Conservation (phyloP, 2,797 vertebrate genomes). For the Centroberyx gerrardi region DNA sequence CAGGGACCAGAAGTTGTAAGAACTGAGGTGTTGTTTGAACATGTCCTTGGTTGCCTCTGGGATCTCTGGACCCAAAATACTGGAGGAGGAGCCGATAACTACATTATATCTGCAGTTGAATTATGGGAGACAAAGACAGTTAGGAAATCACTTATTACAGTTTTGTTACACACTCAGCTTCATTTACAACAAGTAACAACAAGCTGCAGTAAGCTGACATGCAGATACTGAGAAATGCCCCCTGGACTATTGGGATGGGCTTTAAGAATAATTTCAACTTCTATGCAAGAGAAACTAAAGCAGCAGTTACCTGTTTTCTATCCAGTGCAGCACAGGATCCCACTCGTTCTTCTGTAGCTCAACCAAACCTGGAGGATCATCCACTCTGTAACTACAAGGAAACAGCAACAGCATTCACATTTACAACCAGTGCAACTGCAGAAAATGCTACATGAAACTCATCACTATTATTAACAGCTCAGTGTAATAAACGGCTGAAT, state of each 20-base stretch:
- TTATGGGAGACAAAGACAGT: constrained; percentile 21
- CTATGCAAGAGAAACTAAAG: neutral
- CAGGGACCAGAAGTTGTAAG: constrained; percentile 95
- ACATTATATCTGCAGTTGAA: constrained; percentile 88
- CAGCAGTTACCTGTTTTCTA: constrained; percentile 89
- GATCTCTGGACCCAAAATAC: constrained; percentile 93
- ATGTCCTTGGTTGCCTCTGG: constrained; percentile 91
- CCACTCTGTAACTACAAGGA: constrained; percentile 93
- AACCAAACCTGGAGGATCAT: constrained; percentile 92
- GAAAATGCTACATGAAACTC: neutral
- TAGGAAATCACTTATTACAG: neutral
- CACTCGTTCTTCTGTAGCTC: constrained; percentile 96
- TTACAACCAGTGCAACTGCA: constrained; percentile 3
- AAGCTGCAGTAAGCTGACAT: too few relatives aligned
- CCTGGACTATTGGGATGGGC: neutral
- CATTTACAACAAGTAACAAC: too few relatives aligned
- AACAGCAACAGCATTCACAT: constrained; percentile 4
- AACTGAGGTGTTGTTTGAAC: constrained; percentile 90
- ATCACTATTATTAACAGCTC: neutral
- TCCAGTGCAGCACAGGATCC: constrained; percentile 94
- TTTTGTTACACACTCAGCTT: too few relatives aligned
- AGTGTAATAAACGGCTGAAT: too few relatives aligned
- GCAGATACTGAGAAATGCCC: neutral
- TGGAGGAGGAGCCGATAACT: constrained; percentile 92
- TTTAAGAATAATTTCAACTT: neutral